Evolutionary conservation across 2,797 vertebrate genomes (phyloP), one percentile per base, ranked within the genome.

Genomic region (Poeciliopsis presidionis): DNA sequence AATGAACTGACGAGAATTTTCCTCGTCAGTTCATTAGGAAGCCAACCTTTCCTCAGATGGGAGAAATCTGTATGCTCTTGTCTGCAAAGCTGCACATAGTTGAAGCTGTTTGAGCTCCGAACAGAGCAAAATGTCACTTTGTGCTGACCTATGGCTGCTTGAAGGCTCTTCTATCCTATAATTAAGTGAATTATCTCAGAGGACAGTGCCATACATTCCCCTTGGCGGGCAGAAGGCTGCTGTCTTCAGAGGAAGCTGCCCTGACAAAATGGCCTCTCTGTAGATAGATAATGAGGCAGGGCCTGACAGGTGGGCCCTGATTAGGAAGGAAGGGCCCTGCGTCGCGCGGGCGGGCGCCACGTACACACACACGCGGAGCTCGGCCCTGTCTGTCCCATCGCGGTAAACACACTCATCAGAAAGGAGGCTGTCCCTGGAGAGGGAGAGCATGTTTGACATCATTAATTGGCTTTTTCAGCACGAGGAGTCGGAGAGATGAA

Each of bases 381-480:
- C 84, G 76, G 67, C 81, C 93, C 90, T 92, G 92, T 94, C 94
- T 93, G 95, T 95, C 96, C 96, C 93, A 93, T 92, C 80, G 91
- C 93, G 84, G 97, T 98, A 99, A 99, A 98, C 97, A 98, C 96
- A 96, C 97, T 98, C 97, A 97, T 98, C 98, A 98, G 97, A 94
- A 94, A 90, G 89, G 79, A 94, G 94, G 95, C 87, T 91, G 93
- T 97, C 97, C 97, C 90, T 94, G 71, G 89, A 93, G 95, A 97
- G 96, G 94, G 92, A 96, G 96, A 97, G 95, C 96, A 97, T 97
- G 97, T 98, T 98, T 99, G 98, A 99, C 98, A 98, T 98, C 97
- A 97, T 99, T 99, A 99, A 99, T 99, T 98, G 97, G 97, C 97
- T 99, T 99, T 93, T 99, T 98, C 97, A 97, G 96, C 94, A 96